Percentiles rank a stretch among this genome's conserved stretches.
Conservation (phyloP, 2,888 invertebrate species). For the Anticlea derivata region DNA sequence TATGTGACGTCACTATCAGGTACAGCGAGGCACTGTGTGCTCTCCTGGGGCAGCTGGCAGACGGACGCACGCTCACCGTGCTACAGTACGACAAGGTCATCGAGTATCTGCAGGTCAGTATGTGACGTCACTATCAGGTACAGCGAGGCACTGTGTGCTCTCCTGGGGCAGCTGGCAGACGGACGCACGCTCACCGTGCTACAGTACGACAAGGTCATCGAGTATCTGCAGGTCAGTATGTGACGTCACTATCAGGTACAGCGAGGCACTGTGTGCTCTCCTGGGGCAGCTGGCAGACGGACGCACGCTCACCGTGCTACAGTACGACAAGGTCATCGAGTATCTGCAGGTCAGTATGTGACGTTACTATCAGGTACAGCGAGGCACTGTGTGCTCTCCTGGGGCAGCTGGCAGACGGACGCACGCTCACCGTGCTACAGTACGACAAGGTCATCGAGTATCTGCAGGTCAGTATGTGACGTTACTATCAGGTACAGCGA, state of each 20-base stretch:
- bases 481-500: conserved; percentile 86
- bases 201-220: conserved; percentile 91
- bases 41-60: conserved; percentile 91
- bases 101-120: conserved; percentile 68
- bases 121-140: no score
- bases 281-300: conserved; percentile 93
- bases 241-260: no score
- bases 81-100: conserved; percentile 91
- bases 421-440: conserved; percentile 89
- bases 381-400: conserved; percentile 88
- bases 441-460: conserved; percentile 89
- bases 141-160: conserved; percentile 86
- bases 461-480: conserved; percentile 62
- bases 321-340: conserved; percentile 90
- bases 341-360: conserved; percentile 66
- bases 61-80: conserved; percentile 90
- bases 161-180: conserved; percentile 92
- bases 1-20: no score
- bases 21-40: conserved; percentile 87
- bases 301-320: conserved; percentile 88
- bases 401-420: conserved; percentile 92
- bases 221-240: conserved; percentile 67
- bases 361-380: no score
- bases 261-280: conserved; percentile 87
- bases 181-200: conserved; percentile 89